Base-by-base conservation (phyloP, 37 sponge, comb jelly and placozoan species). In the Ephydatia muelleri region DNA sequence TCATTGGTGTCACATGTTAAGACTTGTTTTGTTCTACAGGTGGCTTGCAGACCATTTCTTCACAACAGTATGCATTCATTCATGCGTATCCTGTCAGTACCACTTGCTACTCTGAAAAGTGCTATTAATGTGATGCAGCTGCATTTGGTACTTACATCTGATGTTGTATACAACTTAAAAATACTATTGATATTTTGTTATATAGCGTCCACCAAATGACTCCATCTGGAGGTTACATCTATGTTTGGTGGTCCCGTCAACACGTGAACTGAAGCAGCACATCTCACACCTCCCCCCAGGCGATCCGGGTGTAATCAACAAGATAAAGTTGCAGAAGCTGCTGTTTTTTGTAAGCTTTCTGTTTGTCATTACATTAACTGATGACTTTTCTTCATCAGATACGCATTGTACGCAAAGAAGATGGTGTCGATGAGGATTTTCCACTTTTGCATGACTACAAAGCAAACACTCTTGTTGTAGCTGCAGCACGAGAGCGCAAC, bases 71-170 rank as follows among this genome's bases (percentile, higher is more conserved):
- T 94, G 27, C 75, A 35, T 22, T 86, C 88, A 0, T 94, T 87
- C 79, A 64, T 91, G 19, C 65, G 82, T 0, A 80, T 94, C 2
- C 77, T 94, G 23, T 38, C 72, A 29, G 36, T 90, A 14, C 94
- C 94, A 1, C 69, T 87, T 2, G 37, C 49, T 0, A 26, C 79
- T 0, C 85, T 91, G 32, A 87, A 84, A 80, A 84, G 88, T 66
- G 91, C 88, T 70, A 85, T 90, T 14, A 87, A 88, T 70, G 67
- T 94, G 25, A 75, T 94, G 64, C 84, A 81, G 22, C 76, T 81
- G 31, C 91, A 94, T 22, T 65, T 87, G 94, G 94, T 94, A 43
- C 21, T 11, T 16, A 21, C 6, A 57, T 57, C 57, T 25, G 14
- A 3, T 43, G 33, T 35, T 6, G 0, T 35, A 0, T 35, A 31